phyloP scores from a whole-genome alignment of 2,797 vertebrate genomes.

The Microctenopoma lineatum region DNA sequence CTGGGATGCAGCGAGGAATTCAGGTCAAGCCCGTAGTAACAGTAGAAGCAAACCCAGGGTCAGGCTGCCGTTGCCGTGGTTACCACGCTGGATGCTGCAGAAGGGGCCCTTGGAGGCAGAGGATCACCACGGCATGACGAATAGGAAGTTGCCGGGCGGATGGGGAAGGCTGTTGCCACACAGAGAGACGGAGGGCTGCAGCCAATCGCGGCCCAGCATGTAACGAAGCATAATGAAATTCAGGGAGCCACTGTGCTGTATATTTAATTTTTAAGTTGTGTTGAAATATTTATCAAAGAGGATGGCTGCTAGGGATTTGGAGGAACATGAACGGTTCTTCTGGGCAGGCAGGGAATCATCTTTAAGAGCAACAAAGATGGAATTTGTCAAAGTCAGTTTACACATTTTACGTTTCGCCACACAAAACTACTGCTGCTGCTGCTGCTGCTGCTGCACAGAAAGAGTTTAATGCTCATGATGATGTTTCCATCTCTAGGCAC shows the following conservation, averaged over 20 bases:
- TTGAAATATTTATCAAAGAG: slow-evolving; percentile 67
- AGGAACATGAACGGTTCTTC: background rate
- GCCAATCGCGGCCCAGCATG: slow-evolving; percentile 74
- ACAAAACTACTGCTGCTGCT: no score
- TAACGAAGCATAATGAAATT: slow-evolving; percentile 73
- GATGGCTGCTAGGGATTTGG: background rate
- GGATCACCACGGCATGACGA: slow-evolving; percentile 77
- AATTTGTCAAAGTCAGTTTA: no score
- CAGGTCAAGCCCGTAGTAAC: slow-evolving; percentile 83
- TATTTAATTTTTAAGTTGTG: slow-evolving; percentile 69
- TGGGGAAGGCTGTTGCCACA: slow-evolving; percentile 80
- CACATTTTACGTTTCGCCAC: no score
- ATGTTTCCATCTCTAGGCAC: background rate
- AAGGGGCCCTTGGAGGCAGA: slow-evolving; percentile 76
- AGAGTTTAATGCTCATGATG: background rate
- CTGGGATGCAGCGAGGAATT: slow-evolving; percentile 70
- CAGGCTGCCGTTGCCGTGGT: slow-evolving; percentile 80
- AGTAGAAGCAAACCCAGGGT: slow-evolving; percentile 73
- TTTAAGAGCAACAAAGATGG: background rate
- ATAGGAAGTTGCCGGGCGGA: slow-evolving; percentile 82
- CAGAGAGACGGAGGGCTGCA: slow-evolving; percentile 65
- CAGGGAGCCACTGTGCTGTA: slow-evolving; percentile 58
- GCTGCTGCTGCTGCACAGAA: background rate
- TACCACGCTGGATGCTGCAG: slow-evolving; percentile 82
- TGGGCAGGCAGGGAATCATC: background rate